Conservation (phyloP, 2,797 vertebrate genomes). For the Hephaestus fuliginosus region DNA sequence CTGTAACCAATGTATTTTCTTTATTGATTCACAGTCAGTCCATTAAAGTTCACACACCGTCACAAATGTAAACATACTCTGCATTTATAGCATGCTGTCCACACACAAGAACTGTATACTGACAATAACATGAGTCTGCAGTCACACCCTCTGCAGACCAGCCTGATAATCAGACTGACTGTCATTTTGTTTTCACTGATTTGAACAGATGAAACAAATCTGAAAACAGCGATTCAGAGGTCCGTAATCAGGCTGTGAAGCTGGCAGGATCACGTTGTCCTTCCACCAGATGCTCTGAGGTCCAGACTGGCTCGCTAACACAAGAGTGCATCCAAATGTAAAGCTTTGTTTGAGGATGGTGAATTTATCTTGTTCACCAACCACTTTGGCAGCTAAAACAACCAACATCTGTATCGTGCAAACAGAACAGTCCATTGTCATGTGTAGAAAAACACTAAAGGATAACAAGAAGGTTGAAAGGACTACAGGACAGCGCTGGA, state of each 20-base stretch:
- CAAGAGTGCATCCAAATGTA: neutral
- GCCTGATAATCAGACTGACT: neutral
- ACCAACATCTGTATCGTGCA: neutral
- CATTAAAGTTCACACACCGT: neutral
- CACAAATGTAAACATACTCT: neutral
- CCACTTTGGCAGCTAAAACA: neutral
- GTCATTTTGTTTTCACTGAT: neutral
- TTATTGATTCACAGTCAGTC: neutral
- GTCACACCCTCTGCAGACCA: neutral
- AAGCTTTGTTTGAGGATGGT: neutral
- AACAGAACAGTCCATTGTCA: conserved; percentile 6
- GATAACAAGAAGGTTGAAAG: neutral
- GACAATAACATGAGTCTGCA: neutral
- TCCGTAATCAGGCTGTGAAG: neutral
- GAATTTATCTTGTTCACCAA: neutral
- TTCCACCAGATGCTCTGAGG: conserved; percentile 5
- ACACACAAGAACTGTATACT: neutral
- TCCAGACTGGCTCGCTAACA: neutral
- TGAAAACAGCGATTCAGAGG: neutral
- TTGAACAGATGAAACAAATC: neutral
- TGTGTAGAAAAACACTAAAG: neutral
- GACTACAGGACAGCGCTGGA: conserved; percentile 92
- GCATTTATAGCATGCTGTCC: neutral
- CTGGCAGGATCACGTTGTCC: neutral
- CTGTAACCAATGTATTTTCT: neutral